phyloP scores from a whole-genome alignment of 2,797 vertebrate species.

The Orestias chungarensis region DNA sequence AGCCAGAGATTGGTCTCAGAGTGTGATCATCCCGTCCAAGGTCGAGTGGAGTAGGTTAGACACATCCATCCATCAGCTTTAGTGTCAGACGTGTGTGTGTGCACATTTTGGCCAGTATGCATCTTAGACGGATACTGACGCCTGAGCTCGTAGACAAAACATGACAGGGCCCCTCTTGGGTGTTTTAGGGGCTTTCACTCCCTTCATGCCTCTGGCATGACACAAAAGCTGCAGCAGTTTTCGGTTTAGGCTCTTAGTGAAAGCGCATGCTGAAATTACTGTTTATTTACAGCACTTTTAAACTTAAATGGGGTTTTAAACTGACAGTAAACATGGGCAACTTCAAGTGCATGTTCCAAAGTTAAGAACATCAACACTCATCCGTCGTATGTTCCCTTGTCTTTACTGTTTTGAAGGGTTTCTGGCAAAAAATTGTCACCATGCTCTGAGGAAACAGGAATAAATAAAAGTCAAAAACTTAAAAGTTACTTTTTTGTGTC shows the following conservation, averaged over 20 bases:
- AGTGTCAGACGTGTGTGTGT: conserved; percentile 23
- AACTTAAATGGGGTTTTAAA: not conserved
- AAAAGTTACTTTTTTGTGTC: no score
- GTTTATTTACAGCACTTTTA: conserved; percentile 5
- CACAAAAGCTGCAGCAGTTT: not conserved
- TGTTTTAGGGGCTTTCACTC: conserved; percentile 32
- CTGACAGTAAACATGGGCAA: not conserved
- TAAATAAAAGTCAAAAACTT: no score
- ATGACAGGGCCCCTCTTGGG: conserved; percentile 28
- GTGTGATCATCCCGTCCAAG: conserved; percentile 56
- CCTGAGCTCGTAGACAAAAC: conserved; percentile 53
- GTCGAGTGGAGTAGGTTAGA: conserved; percentile 62
- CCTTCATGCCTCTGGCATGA: conserved; percentile 35
- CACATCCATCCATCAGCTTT: conserved; percentile 64
- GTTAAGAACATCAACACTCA: not conserved
- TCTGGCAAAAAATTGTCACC: not conserved
- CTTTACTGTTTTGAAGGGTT: not conserved
- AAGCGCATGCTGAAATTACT: not conserved
- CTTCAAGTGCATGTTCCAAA: not conserved
- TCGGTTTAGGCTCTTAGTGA: conserved; percentile 1
- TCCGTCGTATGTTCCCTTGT: not conserved
- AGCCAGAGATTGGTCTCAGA: conserved; percentile 62
- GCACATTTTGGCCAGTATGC: conserved; percentile 10
- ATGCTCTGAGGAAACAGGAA: no score
- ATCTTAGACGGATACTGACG: conserved; percentile 44